Percentiles rank a stretch among this genome's conserved stretches.
Evolutionary conservation across 2,888 invertebrate genomes (phyloP).

Genomic region (Drosophila cracens): DNA sequence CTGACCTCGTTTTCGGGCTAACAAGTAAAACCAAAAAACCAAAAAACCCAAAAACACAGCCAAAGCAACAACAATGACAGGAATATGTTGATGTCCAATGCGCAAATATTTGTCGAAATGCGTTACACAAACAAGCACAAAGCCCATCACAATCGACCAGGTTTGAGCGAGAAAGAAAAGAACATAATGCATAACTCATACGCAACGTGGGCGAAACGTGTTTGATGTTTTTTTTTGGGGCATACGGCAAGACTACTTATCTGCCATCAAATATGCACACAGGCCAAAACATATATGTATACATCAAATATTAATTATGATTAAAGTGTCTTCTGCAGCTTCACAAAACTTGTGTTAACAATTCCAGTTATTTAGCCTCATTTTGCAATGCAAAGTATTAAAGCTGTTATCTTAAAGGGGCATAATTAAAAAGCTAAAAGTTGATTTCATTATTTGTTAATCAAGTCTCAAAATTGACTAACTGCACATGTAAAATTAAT

Average conservation of each 20-base stretch:
- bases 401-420: not conserved
- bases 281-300: conserved; percentile 9
- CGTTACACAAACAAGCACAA: conserved; percentile 65
- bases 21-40: conserved; percentile 49
- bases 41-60: conserved; percentile 30
- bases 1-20: conserved; percentile 64
- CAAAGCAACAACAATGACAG: conserved; percentile 23
- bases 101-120: conserved; percentile 73
- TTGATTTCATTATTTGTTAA: not conserved
- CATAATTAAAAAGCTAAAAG: not conserved
- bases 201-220: conserved; percentile 52
- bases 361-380: not conserved
- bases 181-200: conserved; percentile 60
- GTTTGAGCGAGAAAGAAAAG: conserved; percentile 30
- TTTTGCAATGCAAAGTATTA: not conserved
- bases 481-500: not conserved
- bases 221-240: conserved; percentile 51
- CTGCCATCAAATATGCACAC: conserved; percentile 48
- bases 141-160: conserved; percentile 8
- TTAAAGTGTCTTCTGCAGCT: not conserved
- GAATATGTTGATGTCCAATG: conserved; percentile 74
- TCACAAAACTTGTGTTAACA: not conserved
- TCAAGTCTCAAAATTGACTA: not conserved
- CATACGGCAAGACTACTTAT: conserved; percentile 47
- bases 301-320: conserved; percentile 35